A percentile compares a stretch with the other conserved stretches of the same genome.
These are phyloP conservation scores for Lophius piscatorius DNA, from an alignment of 2,113 vertebrate species.

Conservation along the genomic window DNA sequence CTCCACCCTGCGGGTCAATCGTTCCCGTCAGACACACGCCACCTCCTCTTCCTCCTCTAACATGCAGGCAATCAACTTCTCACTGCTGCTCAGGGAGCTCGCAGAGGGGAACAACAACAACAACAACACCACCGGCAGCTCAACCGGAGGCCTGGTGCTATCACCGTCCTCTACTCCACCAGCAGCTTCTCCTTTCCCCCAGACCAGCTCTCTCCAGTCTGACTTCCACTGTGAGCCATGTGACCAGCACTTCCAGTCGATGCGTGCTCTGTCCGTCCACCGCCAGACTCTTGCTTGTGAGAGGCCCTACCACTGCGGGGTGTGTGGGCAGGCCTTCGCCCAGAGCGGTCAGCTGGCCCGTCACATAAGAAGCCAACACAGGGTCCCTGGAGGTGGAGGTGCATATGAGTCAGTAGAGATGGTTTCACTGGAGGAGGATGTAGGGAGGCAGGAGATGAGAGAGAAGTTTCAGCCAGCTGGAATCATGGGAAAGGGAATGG, in stretches of 20 bases:
- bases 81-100: constrained; percentile 76
- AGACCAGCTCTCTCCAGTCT: constrained; percentile 17
- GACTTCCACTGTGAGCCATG: constrained; percentile 79
- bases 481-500: constrained; percentile 79
- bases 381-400: constrained; percentile 53
- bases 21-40: constrained; percentile 51
- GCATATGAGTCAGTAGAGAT: constrained; percentile 75
- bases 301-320: constrained; percentile 80
- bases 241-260: constrained; percentile 76
- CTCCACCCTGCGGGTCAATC: constrained; percentile 43
- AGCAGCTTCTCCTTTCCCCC: constrained; percentile 73
- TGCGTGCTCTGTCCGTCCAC: constrained; percentile 77
- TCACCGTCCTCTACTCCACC: constrained; percentile 76
- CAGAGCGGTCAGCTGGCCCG: constrained; percentile 82
- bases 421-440: constrained; percentile 84
- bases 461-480: constrained; percentile 83
- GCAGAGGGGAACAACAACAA: constrained; percentile 69
- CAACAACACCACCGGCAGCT: constrained; percentile 26
- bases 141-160: constrained; percentile 41
- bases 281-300: constrained; percentile 80
- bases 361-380: constrained; percentile 80
- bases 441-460: constrained; percentile 38
- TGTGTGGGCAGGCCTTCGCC: constrained; percentile 80
- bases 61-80: constrained; percentile 88
- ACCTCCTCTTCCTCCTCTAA: constrained; percentile 55